A percentile compares a stretch with the other conserved stretches of the same genome.
Conservation (phyloP, 2,113 vertebrate species). For the Myiopsitta monachus region DNA sequence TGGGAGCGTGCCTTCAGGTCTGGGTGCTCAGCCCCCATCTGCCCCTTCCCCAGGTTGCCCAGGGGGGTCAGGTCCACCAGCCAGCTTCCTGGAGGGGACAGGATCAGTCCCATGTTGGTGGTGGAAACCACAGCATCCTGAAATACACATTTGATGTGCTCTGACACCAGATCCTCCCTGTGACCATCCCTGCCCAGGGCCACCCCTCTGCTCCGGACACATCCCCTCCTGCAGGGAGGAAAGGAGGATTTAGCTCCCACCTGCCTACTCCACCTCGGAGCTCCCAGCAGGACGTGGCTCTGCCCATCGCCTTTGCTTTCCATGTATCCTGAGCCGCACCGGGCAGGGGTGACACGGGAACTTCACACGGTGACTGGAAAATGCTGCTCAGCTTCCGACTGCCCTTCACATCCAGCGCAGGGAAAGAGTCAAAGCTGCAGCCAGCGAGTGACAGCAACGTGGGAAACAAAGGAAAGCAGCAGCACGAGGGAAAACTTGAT, state of each 20-base stretch:
- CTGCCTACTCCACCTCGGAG: neutral
- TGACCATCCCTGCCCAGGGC: neutral
- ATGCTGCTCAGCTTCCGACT: neutral
- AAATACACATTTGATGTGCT: neutral
- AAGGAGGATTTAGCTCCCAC: neutral
- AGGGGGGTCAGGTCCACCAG: accelerated
- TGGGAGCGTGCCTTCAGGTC: accelerated
- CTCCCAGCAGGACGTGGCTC: accelerated
- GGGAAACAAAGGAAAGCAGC: neutral
- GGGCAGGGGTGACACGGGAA: accelerated
- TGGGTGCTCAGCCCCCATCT: neutral
- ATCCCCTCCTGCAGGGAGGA: neutral
- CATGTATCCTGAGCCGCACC: accelerated
- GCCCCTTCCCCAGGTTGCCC: neutral
- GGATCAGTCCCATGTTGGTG: neutral
- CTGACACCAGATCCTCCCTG: accelerated
- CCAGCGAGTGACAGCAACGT: neutral
- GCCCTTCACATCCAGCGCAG: accelerated
- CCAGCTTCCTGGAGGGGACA: neutral
- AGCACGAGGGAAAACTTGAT: neutral
- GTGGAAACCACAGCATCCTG: neutral
- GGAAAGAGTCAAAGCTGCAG: neutral
- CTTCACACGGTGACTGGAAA: accelerated
- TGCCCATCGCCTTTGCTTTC: neutral
- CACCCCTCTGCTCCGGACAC: accelerated